phyloP scores from a whole-genome alignment of 1,140 invertebrate species.

The Chlorops oryzae region DNA sequence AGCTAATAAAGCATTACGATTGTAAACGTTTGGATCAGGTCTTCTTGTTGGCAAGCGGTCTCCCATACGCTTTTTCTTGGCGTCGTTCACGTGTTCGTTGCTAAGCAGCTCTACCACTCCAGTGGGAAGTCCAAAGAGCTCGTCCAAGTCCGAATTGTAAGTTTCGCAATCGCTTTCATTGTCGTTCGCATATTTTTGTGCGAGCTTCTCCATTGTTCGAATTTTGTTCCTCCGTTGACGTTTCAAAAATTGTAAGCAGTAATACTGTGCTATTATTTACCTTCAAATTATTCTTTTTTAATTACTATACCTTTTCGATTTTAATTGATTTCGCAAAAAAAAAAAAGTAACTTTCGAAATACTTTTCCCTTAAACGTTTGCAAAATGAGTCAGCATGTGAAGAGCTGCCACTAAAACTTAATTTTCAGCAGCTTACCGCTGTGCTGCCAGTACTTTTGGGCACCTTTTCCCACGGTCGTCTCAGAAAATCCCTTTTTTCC shows the following conservation, averaged over 20 bases:
- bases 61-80: slow-evolving; percentile 10
- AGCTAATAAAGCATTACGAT: slow-evolving; percentile 54
- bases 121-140: too few species aligned
- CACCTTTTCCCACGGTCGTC: too few species aligned
- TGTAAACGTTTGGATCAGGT: slow-evolving; percentile 34
- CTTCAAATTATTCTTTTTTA: slow-evolving; percentile 6
- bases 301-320: background rate
- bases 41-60: slow-evolving; percentile 29
- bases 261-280: slow-evolving; percentile 6
- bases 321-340: background rate
- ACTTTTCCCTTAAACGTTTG: too few species aligned
- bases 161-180: background rate
- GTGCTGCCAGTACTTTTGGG: too few species aligned
- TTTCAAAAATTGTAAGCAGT: slow-evolving; percentile 5
- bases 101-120: background rate
- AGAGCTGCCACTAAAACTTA: too few species aligned
- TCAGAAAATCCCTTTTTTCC: too few species aligned
- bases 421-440: too few species aligned
- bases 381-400: too few species aligned
- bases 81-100: background rate
- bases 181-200: background rate
- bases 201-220: background rate
- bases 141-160: background rate
- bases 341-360: too few species aligned
- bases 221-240: background rate